Conservation (phyloP, 2,113 vertebrate species). For the Potamarius usumacintae region DNA sequence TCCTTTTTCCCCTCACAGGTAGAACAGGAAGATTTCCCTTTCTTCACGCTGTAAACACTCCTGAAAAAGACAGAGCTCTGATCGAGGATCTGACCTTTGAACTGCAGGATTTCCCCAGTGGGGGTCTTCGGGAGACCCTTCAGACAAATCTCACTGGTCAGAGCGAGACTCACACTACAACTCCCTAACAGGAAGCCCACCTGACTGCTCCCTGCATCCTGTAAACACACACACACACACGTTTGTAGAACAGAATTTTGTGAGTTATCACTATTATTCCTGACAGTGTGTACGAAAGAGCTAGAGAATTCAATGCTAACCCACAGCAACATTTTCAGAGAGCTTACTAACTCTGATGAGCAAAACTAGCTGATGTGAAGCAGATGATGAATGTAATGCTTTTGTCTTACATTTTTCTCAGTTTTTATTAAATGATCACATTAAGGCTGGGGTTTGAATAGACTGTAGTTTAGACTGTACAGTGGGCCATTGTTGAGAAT, state of each 20-base stretch:
- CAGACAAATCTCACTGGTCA: slow-evolving; percentile 95
- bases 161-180: slow-evolving; percentile 90
- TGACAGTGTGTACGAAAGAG: background rate
- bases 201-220: slow-evolving; percentile 97
- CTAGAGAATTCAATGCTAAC: background rate
- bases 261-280: background rate
- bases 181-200: slow-evolving; percentile 96
- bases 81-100: slow-evolving; percentile 82
- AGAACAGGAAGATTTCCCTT: background rate
- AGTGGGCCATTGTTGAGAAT: too few relatives aligned
- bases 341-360: too few relatives aligned
- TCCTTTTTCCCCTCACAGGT: background rate
- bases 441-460: background rate
- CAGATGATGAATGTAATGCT: background rate
- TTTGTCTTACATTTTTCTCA: background rate
- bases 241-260: background rate
- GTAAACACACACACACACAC: slow-evolving; percentile 30
- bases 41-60: background rate
- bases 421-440: background rate
- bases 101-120: slow-evolving; percentile 93
- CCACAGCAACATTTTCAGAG: background rate
- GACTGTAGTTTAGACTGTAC: background rate
- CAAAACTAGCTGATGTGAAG: background rate
- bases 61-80: background rate
- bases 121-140: slow-evolving; percentile 97